These are phyloP conservation scores for Drosophila infuscata DNA, from an alignment of 2,888 invertebrate genomes.

Conservation along the genomic window DNA sequence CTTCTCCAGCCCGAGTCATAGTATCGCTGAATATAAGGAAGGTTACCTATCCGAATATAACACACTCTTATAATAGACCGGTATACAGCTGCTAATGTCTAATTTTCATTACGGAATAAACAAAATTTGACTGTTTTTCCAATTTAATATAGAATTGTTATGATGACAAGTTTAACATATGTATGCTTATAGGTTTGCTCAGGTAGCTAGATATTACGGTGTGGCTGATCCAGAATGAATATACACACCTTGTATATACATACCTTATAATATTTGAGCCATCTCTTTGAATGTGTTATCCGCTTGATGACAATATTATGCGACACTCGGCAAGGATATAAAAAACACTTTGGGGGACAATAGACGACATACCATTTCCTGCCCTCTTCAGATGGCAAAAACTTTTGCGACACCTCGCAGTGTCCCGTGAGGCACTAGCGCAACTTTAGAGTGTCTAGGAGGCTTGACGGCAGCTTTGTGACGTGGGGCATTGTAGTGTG, in stretches of 20 bases:
- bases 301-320: constrained; percentile 1
- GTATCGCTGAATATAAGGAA: not conserved
- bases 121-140: not conserved
- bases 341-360: constrained; percentile 81
- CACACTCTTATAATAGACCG: not conserved
- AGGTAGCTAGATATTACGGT: not conserved
- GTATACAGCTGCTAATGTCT: not conserved
- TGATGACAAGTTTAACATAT: not conserved
- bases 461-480: constrained; percentile 5
- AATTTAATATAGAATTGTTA: not conserved
- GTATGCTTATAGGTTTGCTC: not conserved
- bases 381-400: constrained; percentile 32
- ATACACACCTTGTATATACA: not conserved
- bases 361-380: constrained; percentile 51
- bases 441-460: constrained; percentile 1
- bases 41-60: not conserved
- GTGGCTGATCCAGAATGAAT: not conserved
- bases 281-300: not conserved
- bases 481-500: not conserved
- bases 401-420: constrained; percentile 62
- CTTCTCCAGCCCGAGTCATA: constrained; percentile 7
- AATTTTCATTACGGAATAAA: not conserved
- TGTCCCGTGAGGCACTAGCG: constrained; percentile 25
- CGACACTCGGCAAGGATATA: not conserved
- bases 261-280: not conserved